These are phyloP conservation scores for Trachelus tabidus DNA, from an alignment of 2,888 invertebrate species.

Conservation along the genomic window DNA sequence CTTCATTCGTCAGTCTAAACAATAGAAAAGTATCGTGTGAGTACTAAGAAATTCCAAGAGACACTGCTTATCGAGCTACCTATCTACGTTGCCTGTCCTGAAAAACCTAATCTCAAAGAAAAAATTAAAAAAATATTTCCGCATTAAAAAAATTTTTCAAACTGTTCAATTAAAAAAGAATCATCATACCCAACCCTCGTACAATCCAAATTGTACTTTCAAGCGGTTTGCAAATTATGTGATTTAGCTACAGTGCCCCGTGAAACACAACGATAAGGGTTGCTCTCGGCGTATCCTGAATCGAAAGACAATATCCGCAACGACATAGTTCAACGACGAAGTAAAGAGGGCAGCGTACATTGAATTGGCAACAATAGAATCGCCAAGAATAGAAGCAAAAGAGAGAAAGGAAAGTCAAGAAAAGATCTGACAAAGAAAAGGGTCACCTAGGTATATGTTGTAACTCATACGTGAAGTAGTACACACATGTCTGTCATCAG, in stretches of 20 bases:
- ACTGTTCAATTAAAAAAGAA: too few relatives aligned
- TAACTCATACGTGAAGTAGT: not conserved
- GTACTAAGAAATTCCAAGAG: not conserved
- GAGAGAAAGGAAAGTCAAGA: constrained; percentile 21
- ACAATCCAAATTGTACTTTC: not conserved
- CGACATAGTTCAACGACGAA: not conserved
- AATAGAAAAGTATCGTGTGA: not conserved
- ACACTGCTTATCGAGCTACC: not conserved
- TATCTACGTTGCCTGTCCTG: not conserved
- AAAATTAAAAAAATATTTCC: not conserved
- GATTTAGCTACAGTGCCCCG: not conserved
- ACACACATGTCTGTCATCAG: not conserved
- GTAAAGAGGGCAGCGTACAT: not conserved
- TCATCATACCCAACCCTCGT: not conserved
- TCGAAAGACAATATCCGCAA: not conserved
- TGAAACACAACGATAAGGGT: not conserved
- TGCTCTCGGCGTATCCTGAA: not conserved
- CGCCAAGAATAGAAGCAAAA: not conserved
- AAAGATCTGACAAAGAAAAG: not conserved
- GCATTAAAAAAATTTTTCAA: not conserved
- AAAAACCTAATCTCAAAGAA: not conserved
- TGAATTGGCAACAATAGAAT: too few relatives aligned
- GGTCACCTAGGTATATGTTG: not conserved
- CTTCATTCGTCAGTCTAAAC: constrained; percentile 61
- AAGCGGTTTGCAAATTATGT: not conserved